Conservation (phyloP, 1,140 invertebrate species). For the Tetragnatha versicolor region DNA sequence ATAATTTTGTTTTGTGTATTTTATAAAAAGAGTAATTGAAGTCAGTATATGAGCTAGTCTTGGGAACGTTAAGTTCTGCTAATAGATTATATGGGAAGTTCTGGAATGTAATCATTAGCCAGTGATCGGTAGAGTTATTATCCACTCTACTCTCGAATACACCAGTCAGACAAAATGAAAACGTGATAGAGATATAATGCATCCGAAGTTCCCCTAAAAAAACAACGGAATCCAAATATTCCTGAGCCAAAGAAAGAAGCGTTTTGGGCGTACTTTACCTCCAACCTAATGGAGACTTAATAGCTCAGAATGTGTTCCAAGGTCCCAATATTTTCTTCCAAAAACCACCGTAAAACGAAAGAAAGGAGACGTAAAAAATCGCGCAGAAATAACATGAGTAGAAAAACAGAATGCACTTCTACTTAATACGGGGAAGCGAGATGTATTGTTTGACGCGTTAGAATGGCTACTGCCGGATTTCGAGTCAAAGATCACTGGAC, state of each 20-base stretch:
- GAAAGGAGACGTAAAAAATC: slow-evolving; percentile 30
- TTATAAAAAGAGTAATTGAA: too few relatives aligned
- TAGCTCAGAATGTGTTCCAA: slow-evolving; percentile 48
- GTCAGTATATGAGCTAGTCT: too few relatives aligned
- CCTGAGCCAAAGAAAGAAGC: background rate
- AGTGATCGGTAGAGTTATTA: too few relatives aligned
- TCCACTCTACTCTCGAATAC: background rate
- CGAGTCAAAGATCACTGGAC: slow-evolving; percentile 40
- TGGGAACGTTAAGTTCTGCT: too few relatives aligned
- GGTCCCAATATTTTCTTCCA: slow-evolving; percentile 44
- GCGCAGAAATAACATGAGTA: slow-evolving; percentile 26
- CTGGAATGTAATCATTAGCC: too few relatives aligned
- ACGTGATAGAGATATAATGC: background rate
- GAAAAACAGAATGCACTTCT: slow-evolving; percentile 34
- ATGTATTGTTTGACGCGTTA: slow-evolving; percentile 47
- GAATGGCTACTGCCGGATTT: slow-evolving; percentile 16
- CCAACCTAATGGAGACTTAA: slow-evolving; percentile 45
- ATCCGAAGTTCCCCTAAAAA: slow-evolving; percentile 6
- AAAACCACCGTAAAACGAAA: slow-evolving; percentile 48
- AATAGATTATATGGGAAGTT: too few relatives aligned
- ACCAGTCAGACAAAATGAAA: slow-evolving; percentile 8
- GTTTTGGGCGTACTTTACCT: slow-evolving; percentile 33
- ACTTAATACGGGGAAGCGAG: slow-evolving; percentile 46
- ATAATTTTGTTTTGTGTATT: too few relatives aligned
- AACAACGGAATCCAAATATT: slow-evolving; percentile 11